Percentiles rank a stretch among this genome's conserved stretches.
phyloP scores from a whole-genome alignment of 2,888 invertebrate genomes.

The Theristus sp. region DNA sequence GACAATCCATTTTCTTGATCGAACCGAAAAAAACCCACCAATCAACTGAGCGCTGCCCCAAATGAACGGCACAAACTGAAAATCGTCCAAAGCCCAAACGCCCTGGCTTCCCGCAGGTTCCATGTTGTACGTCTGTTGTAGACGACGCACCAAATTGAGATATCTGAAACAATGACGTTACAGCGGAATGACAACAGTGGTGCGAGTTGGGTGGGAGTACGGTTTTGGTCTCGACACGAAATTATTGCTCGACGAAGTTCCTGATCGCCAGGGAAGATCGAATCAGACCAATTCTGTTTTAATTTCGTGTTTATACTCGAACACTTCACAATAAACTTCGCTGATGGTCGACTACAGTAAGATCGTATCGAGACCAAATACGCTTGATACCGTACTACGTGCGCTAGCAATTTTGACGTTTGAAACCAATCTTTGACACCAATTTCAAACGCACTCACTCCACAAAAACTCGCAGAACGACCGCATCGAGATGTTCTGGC shows the following conservation, averaged over 20 bases:
- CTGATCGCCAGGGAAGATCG: too few species aligned
- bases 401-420: too few species aligned
- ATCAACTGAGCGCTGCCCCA: conserved; percentile 96
- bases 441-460: conserved; percentile 34
- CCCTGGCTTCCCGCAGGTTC: conserved; percentile 98
- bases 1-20: neutral
- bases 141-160: conserved; percentile 55
- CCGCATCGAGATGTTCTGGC: conserved; percentile 51
- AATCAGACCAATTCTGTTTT: too few species aligned
- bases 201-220: too few species aligned
- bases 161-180: conserved; percentile 43
- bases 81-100: conserved; percentile 96
- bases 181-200: too few species aligned
- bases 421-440: too few species aligned
- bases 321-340: too few species aligned
- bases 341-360: neutral
- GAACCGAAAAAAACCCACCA: conserved; percentile 34
- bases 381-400: too few species aligned
- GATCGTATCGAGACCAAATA: neutral
- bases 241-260: too few species aligned
- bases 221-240: too few species aligned
- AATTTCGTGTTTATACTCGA: too few species aligned
- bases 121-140: conserved; percentile 82
- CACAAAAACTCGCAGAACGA: conserved; percentile 55
- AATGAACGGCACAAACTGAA: conserved; percentile 91